Conservation (phyloP, 2,888 invertebrate species). For the Callimorpha dominula region DNA sequence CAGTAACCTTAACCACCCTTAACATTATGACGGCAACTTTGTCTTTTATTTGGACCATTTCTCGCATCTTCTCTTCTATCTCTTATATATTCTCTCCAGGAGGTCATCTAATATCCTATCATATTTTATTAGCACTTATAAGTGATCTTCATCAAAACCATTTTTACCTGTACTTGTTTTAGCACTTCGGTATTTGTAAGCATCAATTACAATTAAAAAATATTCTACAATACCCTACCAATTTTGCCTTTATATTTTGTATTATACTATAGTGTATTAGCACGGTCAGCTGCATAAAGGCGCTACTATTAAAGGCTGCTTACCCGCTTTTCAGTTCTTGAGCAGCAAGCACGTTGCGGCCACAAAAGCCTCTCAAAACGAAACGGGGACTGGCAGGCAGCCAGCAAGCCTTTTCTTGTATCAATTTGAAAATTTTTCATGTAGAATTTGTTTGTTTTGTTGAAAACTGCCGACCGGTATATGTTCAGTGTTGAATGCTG, state of each 20-base stretch:
- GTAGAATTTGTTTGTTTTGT: slow-evolving; percentile 48
- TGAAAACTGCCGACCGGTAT: slow-evolving; percentile 41
- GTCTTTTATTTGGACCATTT: too few relatives aligned
- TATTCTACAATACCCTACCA: slow-evolving; percentile 5
- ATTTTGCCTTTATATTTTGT: slow-evolving; percentile 11
- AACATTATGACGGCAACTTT: too few relatives aligned
- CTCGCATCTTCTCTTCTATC: too few relatives aligned
- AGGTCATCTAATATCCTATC: too few relatives aligned
- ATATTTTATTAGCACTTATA: too few relatives aligned
- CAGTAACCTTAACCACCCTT: too few relatives aligned
- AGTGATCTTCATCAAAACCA: background rate
- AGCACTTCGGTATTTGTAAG: background rate
- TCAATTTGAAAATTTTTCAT: slow-evolving; percentile 65
- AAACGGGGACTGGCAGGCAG: slow-evolving; percentile 63
- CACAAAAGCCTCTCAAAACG: slow-evolving; percentile 66
- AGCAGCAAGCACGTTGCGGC: slow-evolving; percentile 53
- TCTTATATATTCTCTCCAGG: too few relatives aligned
- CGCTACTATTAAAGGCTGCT: slow-evolving; percentile 55
- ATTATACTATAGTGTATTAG: slow-evolving; percentile 35
- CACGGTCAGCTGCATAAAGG: slow-evolving; percentile 50
- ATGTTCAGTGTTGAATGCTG: slow-evolving; percentile 27
- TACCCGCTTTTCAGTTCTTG: slow-evolving; percentile 61
- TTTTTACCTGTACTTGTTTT: background rate
- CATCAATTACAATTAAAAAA: background rate
- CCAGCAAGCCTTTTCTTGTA: slow-evolving; percentile 62